Base-by-base conservation (phyloP, 2,888 invertebrate species). In the Ischnura elegans region DNA sequence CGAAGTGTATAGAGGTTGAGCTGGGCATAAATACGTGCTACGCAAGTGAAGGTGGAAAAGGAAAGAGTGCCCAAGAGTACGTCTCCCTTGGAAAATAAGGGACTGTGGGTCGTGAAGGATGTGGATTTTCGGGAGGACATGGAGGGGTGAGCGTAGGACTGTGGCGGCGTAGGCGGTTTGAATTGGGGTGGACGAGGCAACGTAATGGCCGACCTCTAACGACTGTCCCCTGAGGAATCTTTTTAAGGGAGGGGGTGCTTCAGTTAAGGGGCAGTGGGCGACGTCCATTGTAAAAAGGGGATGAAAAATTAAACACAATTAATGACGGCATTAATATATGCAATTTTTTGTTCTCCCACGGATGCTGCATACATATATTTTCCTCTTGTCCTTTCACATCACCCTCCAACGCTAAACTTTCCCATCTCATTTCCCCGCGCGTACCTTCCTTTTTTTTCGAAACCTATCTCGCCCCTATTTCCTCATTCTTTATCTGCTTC, bases 301-400 rank as follows among this genome's bases (percentile, higher is more conserved):
- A 90, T 90, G 90, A 90, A 90, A 90, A 90, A 90, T 90, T 90
- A 90, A 90, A 90, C 90, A 90, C 61, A 90, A 90, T 90, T 90
- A 90, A 90, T 90, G 90, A 90, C 90, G 90, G 90, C 90, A 90
- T 90, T 90, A 90, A 90, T 90, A 90, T 90, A 90, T 90, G 90
- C 90, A 90, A 90, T 90, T 90, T 90, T 90, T 90, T 90, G 90
- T 90, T 90, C 90, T 90, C 61, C 61, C 45, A 90, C 90, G 90
- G 90, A 90, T 90, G 90, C 61, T 42, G 90, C 90, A 43, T 66
- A 66, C 43, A 90, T 90, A 66, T 90, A 61, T 61, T 90, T 61
- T 66, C 90, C 61, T 61, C 42, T n/a, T 61, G 36, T 66, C 90
- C 86, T 43, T 46, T 46, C 86, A 43, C 90, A 25, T 86, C 86